Conservation (phyloP, 1,140 invertebrate species). For the Trypoxylus dichotomus region DNA sequence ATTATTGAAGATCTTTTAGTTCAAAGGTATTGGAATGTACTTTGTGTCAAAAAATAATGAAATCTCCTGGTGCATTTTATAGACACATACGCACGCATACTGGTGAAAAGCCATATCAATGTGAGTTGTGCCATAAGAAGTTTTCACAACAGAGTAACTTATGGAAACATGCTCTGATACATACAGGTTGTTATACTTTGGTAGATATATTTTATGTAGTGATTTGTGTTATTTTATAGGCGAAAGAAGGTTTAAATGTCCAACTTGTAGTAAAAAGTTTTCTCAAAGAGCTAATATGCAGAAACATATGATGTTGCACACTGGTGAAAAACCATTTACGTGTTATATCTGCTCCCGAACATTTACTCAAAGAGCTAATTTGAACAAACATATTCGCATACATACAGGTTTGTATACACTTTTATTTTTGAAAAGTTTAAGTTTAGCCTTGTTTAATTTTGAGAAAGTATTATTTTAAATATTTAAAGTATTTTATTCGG, state of each 20-base stretch:
- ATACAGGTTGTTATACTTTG: conserved; percentile 1
- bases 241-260: conserved; percentile 22
- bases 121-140: conserved; percentile 15
- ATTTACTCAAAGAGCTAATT: conserved; percentile 23
- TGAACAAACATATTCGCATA: conserved; percentile 28
- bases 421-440: too few species aligned
- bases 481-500: too few species aligned
- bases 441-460: too few species aligned
- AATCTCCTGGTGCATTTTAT: conserved; percentile 24
- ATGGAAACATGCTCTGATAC: conserved; percentile 22
- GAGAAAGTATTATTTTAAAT: too few species aligned
- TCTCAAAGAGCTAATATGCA: conserved; percentile 17
- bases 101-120: conserved; percentile 17
- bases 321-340: conserved; percentile 20
- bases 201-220: neutral
- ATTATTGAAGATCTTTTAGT: neutral
- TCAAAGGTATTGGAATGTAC: conserved; percentile 16
- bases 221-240: neutral
- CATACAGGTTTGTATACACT: conserved; percentile 4
- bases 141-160: conserved; percentile 23
- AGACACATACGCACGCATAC: conserved; percentile 19
- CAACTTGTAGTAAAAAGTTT: conserved; percentile 29
- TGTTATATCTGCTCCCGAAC: conserved; percentile 20
- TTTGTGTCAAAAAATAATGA: conserved; percentile 14
- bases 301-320: conserved; percentile 29